Base-by-base conservation (phyloP, 2,888 invertebrate genomes). In the Pandemis corylana region DNA sequence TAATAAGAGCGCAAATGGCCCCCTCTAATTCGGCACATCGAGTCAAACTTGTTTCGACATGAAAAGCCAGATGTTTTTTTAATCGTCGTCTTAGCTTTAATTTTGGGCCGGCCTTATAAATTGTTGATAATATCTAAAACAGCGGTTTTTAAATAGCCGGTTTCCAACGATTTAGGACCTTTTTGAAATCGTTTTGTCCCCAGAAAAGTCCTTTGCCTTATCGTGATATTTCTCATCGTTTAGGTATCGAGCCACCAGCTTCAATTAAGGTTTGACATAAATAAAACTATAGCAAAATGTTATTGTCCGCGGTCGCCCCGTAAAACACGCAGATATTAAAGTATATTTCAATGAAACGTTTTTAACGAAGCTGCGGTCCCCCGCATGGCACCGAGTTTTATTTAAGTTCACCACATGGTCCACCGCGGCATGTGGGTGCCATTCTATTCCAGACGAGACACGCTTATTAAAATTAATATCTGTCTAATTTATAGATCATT, bases 41-140 rank as follows among this genome's bases (percentile, higher is more conserved):
- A 87, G 82, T 83, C 78, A 82, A 91, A 91, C 93, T 87, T 86
- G 92, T 90, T 87, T 81, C 81, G 77, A 91, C 91, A 83, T 85
- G 91, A 75, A 77, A 73, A 66, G 77, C 73, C 75, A 74, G 70
- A 75, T 71, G 75, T 75, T 71, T 71, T 71, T 75, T 75, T 75
- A 67, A 75, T 75, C 65, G 63, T 67, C 67, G 66, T 71, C 75
- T 75, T 75, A 70, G 67, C 69, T 70, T 70, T 74, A 70, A 75
- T 70, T 75, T 67, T 67, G 71, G 71, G 67, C 66, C 63, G 36
- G 67, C 71, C 62, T 75, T 75, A 71, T 75, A 75, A 75, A 75
- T 75, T 53, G 71, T 46, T 67, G 66, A 75, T 71, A 59, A 75
- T 71, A 56, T 71, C 62, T 20, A 53, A 65, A 41, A 12, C 62